phyloP scores from a whole-genome alignment of 2,888 invertebrate species.

The Gisinianus flammeolus region DNA sequence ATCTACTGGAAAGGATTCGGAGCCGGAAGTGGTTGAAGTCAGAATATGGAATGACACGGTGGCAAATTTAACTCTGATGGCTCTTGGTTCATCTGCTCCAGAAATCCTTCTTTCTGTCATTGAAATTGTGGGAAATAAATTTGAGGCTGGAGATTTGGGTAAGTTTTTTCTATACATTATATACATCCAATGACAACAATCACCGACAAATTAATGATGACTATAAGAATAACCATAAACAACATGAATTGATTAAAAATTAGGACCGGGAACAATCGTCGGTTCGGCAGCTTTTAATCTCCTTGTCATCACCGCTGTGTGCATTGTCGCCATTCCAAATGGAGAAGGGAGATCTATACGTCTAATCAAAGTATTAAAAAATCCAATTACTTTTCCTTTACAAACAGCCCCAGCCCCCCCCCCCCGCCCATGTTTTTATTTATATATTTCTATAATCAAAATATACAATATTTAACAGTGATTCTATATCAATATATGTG shows the following conservation, averaged over 20 bases:
- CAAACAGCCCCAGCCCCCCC: neutral
- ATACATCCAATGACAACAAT: too few species aligned
- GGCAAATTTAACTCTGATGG: constrained; percentile 68
- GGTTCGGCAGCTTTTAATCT: constrained; percentile 69
- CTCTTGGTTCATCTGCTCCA: constrained; percentile 67
- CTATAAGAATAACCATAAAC: too few species aligned
- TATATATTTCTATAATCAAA: neutral
- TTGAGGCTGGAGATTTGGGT: constrained; percentile 64
- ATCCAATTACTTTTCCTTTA: too few species aligned
- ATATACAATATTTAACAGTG: neutral
- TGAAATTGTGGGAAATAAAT: constrained; percentile 63
- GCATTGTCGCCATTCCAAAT: constrained; percentile 64
- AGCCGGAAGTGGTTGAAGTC: constrained; percentile 64
- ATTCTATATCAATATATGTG: too few species aligned
- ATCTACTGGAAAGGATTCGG: constrained; percentile 58
- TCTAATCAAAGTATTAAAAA: constrained; percentile 62
- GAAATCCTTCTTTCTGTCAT: constrained; percentile 67
- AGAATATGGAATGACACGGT: constrained; percentile 67
- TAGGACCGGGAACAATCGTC: constrained; percentile 68
- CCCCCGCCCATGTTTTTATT: neutral
- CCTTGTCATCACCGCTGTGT: constrained; percentile 66
- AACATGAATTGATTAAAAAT: too few species aligned
- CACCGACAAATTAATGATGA: too few species aligned
- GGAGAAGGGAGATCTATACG: constrained; percentile 63
- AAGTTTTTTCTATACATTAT: too few species aligned